Evolutionary conservation across 2,888 invertebrate species (phyloP).

Genomic region (Operophtera brumata): DNA sequence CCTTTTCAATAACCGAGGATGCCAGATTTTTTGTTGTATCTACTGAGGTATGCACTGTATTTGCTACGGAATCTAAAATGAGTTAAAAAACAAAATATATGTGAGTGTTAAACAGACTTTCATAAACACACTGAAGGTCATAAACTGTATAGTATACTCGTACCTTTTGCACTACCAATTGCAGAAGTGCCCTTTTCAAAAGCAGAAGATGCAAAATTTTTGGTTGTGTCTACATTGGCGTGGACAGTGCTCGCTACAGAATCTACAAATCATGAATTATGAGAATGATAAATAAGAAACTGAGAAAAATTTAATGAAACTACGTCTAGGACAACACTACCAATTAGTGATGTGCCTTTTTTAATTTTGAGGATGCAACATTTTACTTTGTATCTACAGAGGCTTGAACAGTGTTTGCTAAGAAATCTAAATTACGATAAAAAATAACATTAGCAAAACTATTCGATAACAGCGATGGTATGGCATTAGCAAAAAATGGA

Average conservation of each 20-base stretch:
- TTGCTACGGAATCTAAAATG: slow-evolving; percentile 50
- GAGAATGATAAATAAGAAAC: background rate
- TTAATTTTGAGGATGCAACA: slow-evolving; percentile 44
- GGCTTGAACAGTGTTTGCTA: slow-evolving; percentile 42
- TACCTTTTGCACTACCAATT: slow-evolving; percentile 51
- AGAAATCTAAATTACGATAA: slow-evolving; percentile 39
- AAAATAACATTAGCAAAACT: slow-evolving; percentile 5
- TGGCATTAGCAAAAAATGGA: background rate
- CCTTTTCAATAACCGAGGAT: slow-evolving; percentile 50
- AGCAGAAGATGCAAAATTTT: slow-evolving; percentile 48
- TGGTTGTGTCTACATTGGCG: slow-evolving; percentile 52
- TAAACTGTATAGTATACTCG: too few relatives aligned
- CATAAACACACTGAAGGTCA: too few relatives aligned
- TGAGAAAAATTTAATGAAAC: background rate
- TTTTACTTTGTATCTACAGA: slow-evolving; percentile 55
- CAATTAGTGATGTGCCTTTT: slow-evolving; percentile 42
- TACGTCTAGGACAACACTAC: slow-evolving; percentile 47
- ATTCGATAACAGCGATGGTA: background rate
- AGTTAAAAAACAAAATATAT: slow-evolving; percentile 18
- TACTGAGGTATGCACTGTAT: slow-evolving; percentile 47
- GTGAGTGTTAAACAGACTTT: too few relatives aligned
- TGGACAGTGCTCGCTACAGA: slow-evolving; percentile 47
- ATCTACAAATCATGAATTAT: slow-evolving; percentile 37
- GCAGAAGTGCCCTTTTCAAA: slow-evolving; percentile 50
- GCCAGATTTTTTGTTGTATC: slow-evolving; percentile 55